phyloP scores from a whole-genome alignment of 2,888 invertebrate genomes.

The Leptopterna dolabrata region DNA sequence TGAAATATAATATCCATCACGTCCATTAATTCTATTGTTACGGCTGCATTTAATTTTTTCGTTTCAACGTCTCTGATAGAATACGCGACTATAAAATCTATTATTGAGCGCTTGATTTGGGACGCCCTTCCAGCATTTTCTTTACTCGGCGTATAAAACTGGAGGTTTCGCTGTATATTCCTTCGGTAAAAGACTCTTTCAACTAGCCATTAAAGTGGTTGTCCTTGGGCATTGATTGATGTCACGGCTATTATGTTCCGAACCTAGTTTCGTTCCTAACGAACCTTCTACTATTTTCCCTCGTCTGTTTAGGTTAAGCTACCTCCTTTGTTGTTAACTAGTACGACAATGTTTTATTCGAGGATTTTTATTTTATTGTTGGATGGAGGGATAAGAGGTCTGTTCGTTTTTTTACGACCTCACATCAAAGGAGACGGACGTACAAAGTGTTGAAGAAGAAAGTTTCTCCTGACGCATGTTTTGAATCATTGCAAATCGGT shows the following conservation, averaged over 20 bases:
- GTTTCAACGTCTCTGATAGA: not conserved
- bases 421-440: too few species aligned
- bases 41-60: not conserved
- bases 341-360: too few species aligned
- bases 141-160: not conserved
- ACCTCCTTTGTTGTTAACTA: too few species aligned
- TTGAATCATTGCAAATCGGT: too few species aligned
- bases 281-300: not conserved
- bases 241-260: conserved; percentile 4
- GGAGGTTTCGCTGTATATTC: not conserved
- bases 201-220: conserved; percentile 8
- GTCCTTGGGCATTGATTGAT: conserved; percentile 27
- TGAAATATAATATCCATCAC: not conserved
- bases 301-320: not conserved
- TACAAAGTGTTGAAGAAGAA: too few species aligned
- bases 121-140: not conserved
- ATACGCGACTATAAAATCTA: not conserved
- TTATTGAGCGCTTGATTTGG: not conserved
- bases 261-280: conserved; percentile 4
- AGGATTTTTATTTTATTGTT: too few species aligned
- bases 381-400: too few species aligned
- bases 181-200: not conserved
- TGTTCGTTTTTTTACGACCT: too few species aligned
- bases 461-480: too few species aligned
- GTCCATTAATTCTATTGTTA: not conserved